Evolutionary conservation across 1,140 invertebrate genomes (phyloP).

Genomic region (Calephelis virginiensis): DNA sequence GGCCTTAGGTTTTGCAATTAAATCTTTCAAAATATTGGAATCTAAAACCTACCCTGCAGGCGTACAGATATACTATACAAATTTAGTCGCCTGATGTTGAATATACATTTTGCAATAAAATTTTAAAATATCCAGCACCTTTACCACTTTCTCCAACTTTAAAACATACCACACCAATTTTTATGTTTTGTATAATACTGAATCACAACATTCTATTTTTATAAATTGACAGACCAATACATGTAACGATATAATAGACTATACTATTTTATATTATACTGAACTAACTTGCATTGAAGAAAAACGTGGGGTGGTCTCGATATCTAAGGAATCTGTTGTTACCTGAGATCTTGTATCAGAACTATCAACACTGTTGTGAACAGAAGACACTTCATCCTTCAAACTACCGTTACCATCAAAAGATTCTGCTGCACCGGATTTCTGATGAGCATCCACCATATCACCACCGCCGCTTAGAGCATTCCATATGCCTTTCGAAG

Average conservation of each 20-base stretch:
- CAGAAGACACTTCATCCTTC: slow-evolving; percentile 73
- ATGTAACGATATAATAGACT: not conserved
- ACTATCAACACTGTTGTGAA: slow-evolving; percentile 64
- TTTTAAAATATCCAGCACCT: too few species aligned
- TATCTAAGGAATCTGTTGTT: slow-evolving; percentile 67
- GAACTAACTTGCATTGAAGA: slow-evolving; percentile 77
- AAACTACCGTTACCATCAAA: slow-evolving; percentile 60
- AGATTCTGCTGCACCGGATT: slow-evolving; percentile 42
- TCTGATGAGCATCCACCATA: slow-evolving; percentile 66
- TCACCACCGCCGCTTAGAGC: slow-evolving; percentile 65
- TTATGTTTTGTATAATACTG: not conserved
- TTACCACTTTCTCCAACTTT: too few species aligned
- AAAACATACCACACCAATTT: too few species aligned
- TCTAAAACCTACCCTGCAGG: too few species aligned
- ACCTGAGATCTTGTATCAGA: slow-evolving; percentile 70
- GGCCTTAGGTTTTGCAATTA: too few species aligned
- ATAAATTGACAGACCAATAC: not conserved
- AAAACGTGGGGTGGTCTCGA: slow-evolving; percentile 62
- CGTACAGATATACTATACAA: too few species aligned
- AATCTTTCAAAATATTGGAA: too few species aligned
- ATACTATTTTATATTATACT: slow-evolving; percentile 55
- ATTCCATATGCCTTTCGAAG: slow-evolving; percentile 67
- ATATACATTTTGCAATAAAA: too few species aligned
- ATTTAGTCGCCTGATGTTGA: too few species aligned
- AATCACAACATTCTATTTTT: not conserved